Percentiles rank a stretch among this genome's conserved stretches.
These are phyloP conservation scores for Oncorhynchus keta DNA, from an alignment of 2,113 vertebrate species.

Conservation along the genomic window DNA sequence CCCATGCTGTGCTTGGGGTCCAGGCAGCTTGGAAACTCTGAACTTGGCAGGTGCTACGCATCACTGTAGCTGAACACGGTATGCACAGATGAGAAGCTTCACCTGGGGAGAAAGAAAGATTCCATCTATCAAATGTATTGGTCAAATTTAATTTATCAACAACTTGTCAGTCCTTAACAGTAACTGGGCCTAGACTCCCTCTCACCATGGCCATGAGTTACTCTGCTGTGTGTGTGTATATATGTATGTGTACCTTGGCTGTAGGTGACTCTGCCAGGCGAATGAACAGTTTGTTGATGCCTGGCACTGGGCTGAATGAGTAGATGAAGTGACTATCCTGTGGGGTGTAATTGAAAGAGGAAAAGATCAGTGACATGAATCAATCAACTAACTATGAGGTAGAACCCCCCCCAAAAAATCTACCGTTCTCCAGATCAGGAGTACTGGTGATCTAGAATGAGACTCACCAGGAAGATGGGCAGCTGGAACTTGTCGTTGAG, in stretches of 20 bases:
- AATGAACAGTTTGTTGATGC: conserved; percentile 91
- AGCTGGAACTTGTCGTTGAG: conserved; percentile 98
- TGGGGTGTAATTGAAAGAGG: conserved; percentile 10
- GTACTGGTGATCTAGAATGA: background rate
- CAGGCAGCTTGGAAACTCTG: background rate
- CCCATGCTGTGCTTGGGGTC: background rate
- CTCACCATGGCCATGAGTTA: background rate
- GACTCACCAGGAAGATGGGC: conserved; percentile 62
- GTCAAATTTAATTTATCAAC: background rate
- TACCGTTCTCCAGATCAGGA: background rate
- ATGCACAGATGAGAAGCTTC: conserved; percentile 92
- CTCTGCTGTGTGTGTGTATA: background rate
- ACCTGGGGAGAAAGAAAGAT: conserved; percentile 71
- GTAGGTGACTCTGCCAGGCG: conserved; percentile 84
- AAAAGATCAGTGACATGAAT: background rate
- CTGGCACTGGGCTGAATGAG: conserved; percentile 89
- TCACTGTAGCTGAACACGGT: conserved; percentile 91
- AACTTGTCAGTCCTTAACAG: background rate
- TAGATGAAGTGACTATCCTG: conserved; percentile 99
- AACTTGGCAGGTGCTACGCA: background rate
- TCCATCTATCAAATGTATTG: background rate
- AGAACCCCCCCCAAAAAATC: background rate
- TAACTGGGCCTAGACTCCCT: background rate
- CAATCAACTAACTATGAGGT: no score
- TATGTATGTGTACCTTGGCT: conserved; percentile 81